Conservation (phyloP, 1,140 invertebrate species). For the Trialeurodes vaporariorum region DNA sequence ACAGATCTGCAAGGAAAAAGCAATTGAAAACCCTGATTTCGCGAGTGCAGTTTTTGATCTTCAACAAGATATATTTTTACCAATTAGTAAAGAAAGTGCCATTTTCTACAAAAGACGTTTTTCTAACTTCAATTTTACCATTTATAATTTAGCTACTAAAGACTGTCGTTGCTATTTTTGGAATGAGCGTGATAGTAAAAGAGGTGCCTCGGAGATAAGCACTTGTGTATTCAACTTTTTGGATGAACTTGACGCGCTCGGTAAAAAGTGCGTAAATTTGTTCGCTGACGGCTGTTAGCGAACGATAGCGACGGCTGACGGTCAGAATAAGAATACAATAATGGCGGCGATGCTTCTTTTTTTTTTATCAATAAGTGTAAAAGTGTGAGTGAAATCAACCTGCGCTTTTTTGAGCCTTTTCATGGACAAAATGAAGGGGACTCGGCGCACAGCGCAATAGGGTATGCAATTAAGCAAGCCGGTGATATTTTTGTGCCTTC, state of each 20-base stretch:
- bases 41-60: constrained; percentile 26
- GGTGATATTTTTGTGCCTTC: constrained; percentile 9
- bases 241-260: background rate
- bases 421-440: constrained; percentile 13
- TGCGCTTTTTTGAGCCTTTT: constrained; percentile 12
- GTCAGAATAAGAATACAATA: constrained; percentile 8
- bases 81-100: constrained; percentile 20
- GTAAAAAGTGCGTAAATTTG: background rate
- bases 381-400: constrained; percentile 6
- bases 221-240: constrained; percentile 3
- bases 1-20: constrained; percentile 20
- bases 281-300: constrained; percentile 6
- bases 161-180: constrained; percentile 12
- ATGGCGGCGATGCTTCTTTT: constrained; percentile 11
- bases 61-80: constrained; percentile 23
- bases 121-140: constrained; percentile 26
- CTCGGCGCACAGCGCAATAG: constrained; percentile 13
- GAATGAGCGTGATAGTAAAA: constrained; percentile 9
- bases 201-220: constrained; percentile 7
- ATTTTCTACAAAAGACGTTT: constrained; percentile 27
- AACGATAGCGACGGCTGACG: too few species aligned
- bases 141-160: constrained; percentile 16
- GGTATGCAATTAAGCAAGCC: constrained; percentile 5
- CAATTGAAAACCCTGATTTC: constrained; percentile 17
- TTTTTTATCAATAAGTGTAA: constrained; percentile 2